A percentile compares a stretch with the other conserved stretches of the same genome.
These are phyloP conservation scores for Acanthurus leucopareius DNA, from an alignment of 2,797 vertebrate genomes.

Conservation along the genomic window DNA sequence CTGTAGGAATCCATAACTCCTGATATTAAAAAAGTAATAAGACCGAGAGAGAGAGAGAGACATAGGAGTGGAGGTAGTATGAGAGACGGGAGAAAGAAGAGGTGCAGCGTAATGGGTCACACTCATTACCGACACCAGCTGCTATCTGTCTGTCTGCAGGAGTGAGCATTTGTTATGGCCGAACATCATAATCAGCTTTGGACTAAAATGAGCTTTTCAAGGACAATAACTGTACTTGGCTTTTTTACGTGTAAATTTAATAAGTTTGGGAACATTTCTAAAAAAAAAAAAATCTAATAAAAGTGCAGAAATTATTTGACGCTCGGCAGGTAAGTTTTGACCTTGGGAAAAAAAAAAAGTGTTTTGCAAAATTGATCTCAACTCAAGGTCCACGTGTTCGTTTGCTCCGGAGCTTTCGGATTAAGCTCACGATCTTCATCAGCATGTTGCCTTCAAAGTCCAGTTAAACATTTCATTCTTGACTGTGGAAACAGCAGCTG, in stretches of 20 bases:
- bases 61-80: conserved; percentile 38
- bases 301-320: too few relatives aligned
- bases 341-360: too few relatives aligned
- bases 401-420: background rate
- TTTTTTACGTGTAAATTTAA: background rate
- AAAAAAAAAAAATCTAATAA: background rate
- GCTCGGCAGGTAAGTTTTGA: background rate
- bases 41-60: conserved; percentile 38
- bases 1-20: conserved; percentile 71
- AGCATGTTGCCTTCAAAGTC: too few relatives aligned
- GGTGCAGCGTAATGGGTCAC: conserved; percentile 60
- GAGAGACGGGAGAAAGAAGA: conserved; percentile 55
- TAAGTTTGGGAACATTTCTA: background rate
- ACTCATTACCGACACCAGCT: conserved; percentile 67
- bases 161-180: conserved; percentile 10
- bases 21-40: conserved; percentile 81
- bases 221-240: background rate
- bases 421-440: too few relatives aligned
- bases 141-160: conserved; percentile 46
- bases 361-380: background rate
- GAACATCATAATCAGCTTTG: conserved; percentile 20
- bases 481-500: too few relatives aligned
- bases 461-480: too few relatives aligned
- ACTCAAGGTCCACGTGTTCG: background rate
- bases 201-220: conserved; percentile 8